phyloP scores from a whole-genome alignment of 2,888 invertebrate genomes.

The Aplocera efformata region DNA sequence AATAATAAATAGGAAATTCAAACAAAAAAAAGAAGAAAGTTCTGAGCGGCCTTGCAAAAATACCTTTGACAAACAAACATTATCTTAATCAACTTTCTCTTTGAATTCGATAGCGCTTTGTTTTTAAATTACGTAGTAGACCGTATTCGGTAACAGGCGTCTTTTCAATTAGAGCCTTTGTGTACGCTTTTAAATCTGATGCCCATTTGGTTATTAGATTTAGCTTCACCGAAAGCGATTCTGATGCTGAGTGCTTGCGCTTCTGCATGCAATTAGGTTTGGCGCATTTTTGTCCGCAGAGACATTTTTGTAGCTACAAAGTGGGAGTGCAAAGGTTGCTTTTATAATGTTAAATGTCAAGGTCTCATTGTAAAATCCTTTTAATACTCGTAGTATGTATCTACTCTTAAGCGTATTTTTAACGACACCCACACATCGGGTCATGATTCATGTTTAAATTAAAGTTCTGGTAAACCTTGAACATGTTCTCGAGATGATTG shows the following conservation, averaged over 20 bases:
- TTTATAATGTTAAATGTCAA: constrained; percentile 12
- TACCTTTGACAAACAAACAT: constrained; percentile 10
- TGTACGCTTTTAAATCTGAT: constrained; percentile 39
- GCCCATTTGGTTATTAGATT: constrained; percentile 26
- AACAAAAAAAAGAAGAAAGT: constrained; percentile 9
- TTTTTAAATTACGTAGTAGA: constrained; percentile 36
- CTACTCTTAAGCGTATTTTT: constrained; percentile 2
- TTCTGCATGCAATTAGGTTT: background rate
- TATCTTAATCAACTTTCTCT: constrained; percentile 42
- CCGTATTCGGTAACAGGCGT: constrained; percentile 32
- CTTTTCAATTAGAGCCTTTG: constrained; percentile 36
- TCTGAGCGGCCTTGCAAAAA: constrained; percentile 5
- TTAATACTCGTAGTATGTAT: background rate
- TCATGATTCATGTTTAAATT: no score
- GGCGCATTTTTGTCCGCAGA: background rate
- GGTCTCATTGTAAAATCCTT: constrained; percentile 6
- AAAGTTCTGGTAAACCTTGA: no score
- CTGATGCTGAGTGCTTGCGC: no score
- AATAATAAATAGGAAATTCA: background rate
- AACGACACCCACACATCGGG: constrained; percentile 5
- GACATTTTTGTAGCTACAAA: background rate
- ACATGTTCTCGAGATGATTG: no score
- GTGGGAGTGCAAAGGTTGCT: background rate
- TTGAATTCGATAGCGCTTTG: constrained; percentile 30
- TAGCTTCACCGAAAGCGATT: constrained; percentile 42